A percentile compares a stretch with the other conserved stretches of the same genome.
These are phyloP conservation scores for Neodontobutis hainanensis DNA, from an alignment of 2,113 vertebrate genomes.

Conservation along the genomic window DNA sequence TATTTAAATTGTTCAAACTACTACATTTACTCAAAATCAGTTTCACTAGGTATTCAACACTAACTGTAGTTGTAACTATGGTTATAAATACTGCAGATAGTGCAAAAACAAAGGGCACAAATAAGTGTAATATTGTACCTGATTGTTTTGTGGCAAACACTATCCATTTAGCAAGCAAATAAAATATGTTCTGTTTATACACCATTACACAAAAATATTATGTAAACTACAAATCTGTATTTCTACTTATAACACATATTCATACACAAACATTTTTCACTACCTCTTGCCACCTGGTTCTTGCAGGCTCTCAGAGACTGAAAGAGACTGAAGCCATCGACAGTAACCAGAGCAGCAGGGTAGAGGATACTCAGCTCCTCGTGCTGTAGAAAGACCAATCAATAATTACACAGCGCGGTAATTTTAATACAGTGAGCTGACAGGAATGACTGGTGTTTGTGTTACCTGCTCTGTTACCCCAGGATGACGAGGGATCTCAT, in stretches of 20 bases:
- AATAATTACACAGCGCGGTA: background rate
- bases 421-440: background rate
- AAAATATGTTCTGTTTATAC: conserved; percentile 27
- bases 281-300: conserved; percentile 98
- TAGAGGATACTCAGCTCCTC: conserved; percentile 97
- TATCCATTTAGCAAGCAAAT: conserved; percentile 45
- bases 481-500: conserved; percentile 94
- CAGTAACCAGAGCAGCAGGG: conserved; percentile 92
- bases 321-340: conserved; percentile 98
- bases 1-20: too few species aligned
- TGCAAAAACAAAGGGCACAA: background rate
- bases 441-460: background rate
- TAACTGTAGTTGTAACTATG: too few species aligned
- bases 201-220: background rate
- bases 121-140: conserved; percentile 31
- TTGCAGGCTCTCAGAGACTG: conserved; percentile 96
- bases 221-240: background rate
- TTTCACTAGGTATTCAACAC: too few species aligned
- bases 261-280: background rate
- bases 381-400: conserved; percentile 77
- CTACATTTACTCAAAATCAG: too few species aligned
- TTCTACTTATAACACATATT: background rate
- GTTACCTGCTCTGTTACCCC: conserved; percentile 94
- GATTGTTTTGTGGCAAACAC: conserved; percentile 34
- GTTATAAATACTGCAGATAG: background rate